A percentile compares a stretch with the other conserved stretches of the same genome.
phyloP scores from a whole-genome alignment of 2,113 vertebrate genomes.

The Gasterosteus nipponicus region DNA sequence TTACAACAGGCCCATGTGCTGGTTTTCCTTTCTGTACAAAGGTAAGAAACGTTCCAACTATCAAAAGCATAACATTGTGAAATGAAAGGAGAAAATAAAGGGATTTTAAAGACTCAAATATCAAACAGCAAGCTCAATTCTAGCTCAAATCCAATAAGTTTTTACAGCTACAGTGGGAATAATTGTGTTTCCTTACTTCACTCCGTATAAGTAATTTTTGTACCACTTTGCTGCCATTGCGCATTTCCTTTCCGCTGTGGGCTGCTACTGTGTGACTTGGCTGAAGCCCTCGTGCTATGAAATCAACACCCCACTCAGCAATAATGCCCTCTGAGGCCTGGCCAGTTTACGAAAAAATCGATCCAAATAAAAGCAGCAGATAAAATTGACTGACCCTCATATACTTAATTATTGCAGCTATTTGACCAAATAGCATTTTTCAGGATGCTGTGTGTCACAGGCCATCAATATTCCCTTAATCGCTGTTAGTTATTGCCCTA shows the following conservation, averaged over 20 bases:
- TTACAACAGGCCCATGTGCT: conserved; percentile 3
- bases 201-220: conserved; percentile 13
- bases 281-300: conserved; percentile 66
- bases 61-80: conserved; percentile 23
- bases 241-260: conserved; percentile 27
- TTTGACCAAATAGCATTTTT: conserved; percentile 88
- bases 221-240: background rate
- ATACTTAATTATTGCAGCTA: conserved; percentile 92
- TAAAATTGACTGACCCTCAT: conserved; percentile 92
- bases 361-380: conserved; percentile 91
- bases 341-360: conserved; percentile 86
- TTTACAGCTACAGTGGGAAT: background rate
- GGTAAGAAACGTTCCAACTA: conserved; percentile 2
- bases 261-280: conserved; percentile 50
- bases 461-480: conserved; percentile 90
- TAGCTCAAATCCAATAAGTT: background rate
- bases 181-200: conserved; percentile 1
- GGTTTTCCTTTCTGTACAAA: conserved; percentile 10
- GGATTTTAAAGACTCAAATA: background rate
- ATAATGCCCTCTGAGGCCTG: conserved; percentile 84
- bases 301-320: conserved; percentile 81
- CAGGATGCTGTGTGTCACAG: conserved; percentile 86
- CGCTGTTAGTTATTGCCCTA: conserved; percentile 85
- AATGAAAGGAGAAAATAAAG: conserved; percentile 11
- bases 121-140: conserved; percentile 20